Evolutionary conservation across 2,113 vertebrate genomes (phyloP).

Genomic region (Malurus cyaneus): DNA sequence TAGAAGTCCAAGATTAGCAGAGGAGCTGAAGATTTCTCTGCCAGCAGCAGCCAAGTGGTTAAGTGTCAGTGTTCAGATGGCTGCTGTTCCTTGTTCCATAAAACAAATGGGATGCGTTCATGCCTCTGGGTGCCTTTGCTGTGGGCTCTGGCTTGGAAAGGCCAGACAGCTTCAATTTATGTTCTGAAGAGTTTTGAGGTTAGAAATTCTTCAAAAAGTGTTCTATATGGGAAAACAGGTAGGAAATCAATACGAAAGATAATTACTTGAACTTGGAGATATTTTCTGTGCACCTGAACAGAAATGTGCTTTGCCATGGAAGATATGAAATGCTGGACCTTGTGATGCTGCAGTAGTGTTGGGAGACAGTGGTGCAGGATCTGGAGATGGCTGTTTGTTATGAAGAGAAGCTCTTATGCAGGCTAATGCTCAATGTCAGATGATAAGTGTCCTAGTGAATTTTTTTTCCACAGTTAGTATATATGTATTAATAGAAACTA

Average conservation of each 20-base stretch:
- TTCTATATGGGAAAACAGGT: not conserved
- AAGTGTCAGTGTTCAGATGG: not conserved
- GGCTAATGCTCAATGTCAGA: not conserved
- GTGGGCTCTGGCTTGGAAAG: not conserved
- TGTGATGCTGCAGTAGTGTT: not conserved
- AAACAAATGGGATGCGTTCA: constrained; percentile 10
- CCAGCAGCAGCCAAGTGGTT: not conserved
- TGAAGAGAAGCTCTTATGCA: not conserved
- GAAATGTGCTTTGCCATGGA: not conserved
- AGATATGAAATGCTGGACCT: not conserved
- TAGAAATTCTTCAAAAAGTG: not conserved
- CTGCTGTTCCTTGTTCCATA: not conserved
- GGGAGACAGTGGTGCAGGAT: not conserved
- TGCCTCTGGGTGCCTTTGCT: constrained; percentile 7
- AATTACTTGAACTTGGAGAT: not conserved
- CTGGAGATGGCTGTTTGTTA: not conserved
- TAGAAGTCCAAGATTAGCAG: not conserved
- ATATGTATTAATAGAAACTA: constrained; percentile 31
- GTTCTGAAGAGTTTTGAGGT: not conserved
- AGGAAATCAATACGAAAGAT: constrained; percentile 15
- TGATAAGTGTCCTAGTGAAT: not conserved
- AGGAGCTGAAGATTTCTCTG: not conserved
- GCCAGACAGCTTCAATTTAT: not conserved
- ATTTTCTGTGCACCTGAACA: not conserved
- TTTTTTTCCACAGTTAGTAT: not conserved